These are phyloP conservation scores for Epinotia ramella DNA, from an alignment of 2,888 invertebrate genomes.

Conservation along the genomic window DNA sequence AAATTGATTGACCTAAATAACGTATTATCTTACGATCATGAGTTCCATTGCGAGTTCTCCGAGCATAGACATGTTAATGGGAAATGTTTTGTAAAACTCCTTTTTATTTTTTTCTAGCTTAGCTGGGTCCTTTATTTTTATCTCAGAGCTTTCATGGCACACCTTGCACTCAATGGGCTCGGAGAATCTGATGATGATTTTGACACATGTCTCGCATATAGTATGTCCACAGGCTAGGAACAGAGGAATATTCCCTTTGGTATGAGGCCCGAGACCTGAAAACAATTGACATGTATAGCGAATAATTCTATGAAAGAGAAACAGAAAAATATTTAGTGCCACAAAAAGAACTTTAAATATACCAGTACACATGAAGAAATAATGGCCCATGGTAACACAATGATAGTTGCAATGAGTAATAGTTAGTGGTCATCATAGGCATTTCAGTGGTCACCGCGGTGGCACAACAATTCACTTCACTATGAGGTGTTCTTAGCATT, in stretches of 20 bases:
- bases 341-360: too few relatives aligned
- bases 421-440: too few relatives aligned
- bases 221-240: slow-evolving; percentile 88
- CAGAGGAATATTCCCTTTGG: slow-evolving; percentile 80
- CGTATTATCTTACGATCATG: slow-evolving; percentile 59
- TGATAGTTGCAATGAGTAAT: too few relatives aligned
- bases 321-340: too few relatives aligned
- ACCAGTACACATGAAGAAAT: too few relatives aligned
- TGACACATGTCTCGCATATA: slow-evolving; percentile 87
- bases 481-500: too few relatives aligned
- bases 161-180: slow-evolving; percentile 80
- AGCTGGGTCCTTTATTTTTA: slow-evolving; percentile 55
- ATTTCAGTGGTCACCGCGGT: too few relatives aligned
- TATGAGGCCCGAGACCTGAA: slow-evolving; percentile 51
- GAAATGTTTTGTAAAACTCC: slow-evolving; percentile 66
- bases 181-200: slow-evolving; percentile 64
- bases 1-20: background rate
- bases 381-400: too few relatives aligned
- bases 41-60: slow-evolving; percentile 68
- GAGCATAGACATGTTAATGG: slow-evolving; percentile 69
- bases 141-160: slow-evolving; percentile 71
- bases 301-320: too few relatives aligned
- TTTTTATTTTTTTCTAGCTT: slow-evolving; percentile 57
- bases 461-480: too few relatives aligned
- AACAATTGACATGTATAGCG: background rate